Base-by-base conservation (phyloP, 2,113 vertebrate species). In the Sander vitreus region DNA sequence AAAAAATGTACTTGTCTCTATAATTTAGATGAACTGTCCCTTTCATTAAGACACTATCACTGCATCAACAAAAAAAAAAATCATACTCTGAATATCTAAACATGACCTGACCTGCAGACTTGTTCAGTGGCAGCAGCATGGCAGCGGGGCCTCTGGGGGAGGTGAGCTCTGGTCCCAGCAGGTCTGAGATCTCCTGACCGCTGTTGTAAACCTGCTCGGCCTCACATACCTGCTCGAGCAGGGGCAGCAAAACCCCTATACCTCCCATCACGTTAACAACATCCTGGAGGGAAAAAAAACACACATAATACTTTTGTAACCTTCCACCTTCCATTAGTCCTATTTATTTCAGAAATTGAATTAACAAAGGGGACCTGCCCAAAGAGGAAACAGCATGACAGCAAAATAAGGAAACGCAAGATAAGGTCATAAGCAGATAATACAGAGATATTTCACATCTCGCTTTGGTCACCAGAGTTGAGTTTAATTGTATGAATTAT, bases 231-330 rank as follows among this genome's bases (percentile, higher is more conserved):
- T 96, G 97, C 74, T 99, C 97, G 0, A 99, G 95, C 70, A 99
- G 92, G 1, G 97, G 98, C 60, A 99, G 92, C 53, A 99, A 86
- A 43, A 95, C 96, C 0, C 96, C 97, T 87, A 99, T 96, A 1
- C 98, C 98, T 12, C 98, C 98, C 1, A 99, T 93, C 0, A 97
- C 98, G 53, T 96, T 99, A 23, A 99, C 90, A 84, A 99, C 97
- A 1, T 99, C 98, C 98, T 99, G 78, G 36, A 25, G 55, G 47
- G 11, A 15, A 25, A 15, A 48, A 0, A 2, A 18, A 2, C 3
- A 53, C 3, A 47, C 8, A 84, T 2, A 65, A 36, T 43, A 0
- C 45, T 30, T 71, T 23, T 54, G 3, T 4, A 57, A 16, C 16
- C 6, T 57, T 48, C 12, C 33, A 39, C 39, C 39, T 39, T 10